Base-by-base conservation (phyloP, 2,113 vertebrate genomes). In the Lophotis ruficrista region DNA sequence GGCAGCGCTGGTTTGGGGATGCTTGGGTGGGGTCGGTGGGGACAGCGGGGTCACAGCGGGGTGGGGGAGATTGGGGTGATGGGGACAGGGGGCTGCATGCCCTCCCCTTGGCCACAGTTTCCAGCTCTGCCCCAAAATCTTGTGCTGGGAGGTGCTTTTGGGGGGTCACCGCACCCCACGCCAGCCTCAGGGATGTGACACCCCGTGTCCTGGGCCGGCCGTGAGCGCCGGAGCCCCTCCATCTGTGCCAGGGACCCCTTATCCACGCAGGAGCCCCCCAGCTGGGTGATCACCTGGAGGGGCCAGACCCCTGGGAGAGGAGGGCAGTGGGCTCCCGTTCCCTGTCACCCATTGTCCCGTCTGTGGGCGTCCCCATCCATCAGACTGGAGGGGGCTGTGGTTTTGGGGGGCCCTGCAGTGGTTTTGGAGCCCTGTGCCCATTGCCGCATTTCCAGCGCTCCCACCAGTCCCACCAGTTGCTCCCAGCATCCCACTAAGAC, bases 101-200 rank as follows among this genome's bases (percentile, higher is more conserved):
- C 50, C 30, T 31, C 20, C 41, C 28, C 18, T 31, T 27, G 47
- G 33, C 38, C 9, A 9, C 23, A 12, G 4, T 28, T 45, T 50
- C 37, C 73, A 78, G 54, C 11, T 45, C 21, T 43, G 31, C 33
- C 41, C 50, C n/a, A 2, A 54, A n/a, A 9, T 18, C n/a, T 65
- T 23, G 13, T 8, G 22, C 60, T 33, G 33, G 43, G 43, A 73
- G 24, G 20, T 60, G 28, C 8, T 68, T 58, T 43, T 20, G 3
- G 27, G 37, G 33, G 16, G 33, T 72, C 37, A 23, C 37, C 47
- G 41, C 48, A 20, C 25, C 31, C n/a, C 2, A 0, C 2, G 18
- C n/a, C 1, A 18, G 64, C 27, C 31, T 28, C 0, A 2, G 31
- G 68, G 37, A 24, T 0, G 14, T 41, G 65, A 18, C 47, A 25